Conservation (phyloP, 1,140 invertebrate genomes). For the Lerema accius region DNA sequence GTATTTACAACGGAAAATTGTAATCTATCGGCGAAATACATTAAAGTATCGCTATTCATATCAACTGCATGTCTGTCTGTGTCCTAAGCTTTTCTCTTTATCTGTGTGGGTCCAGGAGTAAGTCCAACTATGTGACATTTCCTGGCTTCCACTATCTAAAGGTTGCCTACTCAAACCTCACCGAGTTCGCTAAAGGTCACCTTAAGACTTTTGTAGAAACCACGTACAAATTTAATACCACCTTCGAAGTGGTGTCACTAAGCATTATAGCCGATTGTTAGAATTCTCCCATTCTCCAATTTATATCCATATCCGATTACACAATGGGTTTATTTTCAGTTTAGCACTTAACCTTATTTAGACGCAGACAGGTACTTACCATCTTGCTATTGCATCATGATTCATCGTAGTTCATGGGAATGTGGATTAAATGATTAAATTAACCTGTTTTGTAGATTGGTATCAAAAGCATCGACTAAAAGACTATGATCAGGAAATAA, state of each 20-base stretch:
- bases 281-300: constrained; percentile 30
- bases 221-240: constrained; percentile 63
- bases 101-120: constrained; percentile 59
- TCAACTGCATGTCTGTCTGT: constrained; percentile 20
- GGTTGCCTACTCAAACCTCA: constrained; percentile 60
- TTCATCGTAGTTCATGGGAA: not conserved
- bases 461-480: too few species aligned
- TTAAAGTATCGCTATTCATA: constrained; percentile 6
- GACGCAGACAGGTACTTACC: not conserved
- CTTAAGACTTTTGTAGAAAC: constrained; percentile 41
- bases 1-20: not conserved
- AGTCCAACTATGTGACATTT: constrained; percentile 80
- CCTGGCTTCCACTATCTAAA: constrained; percentile 71
- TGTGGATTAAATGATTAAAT: not conserved
- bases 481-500: too few species aligned
- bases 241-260: constrained; percentile 40
- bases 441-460: not conserved
- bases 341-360: constrained; percentile 22
- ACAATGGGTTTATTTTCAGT: constrained; percentile 31
- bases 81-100: constrained; percentile 49
- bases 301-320: constrained; percentile 34
- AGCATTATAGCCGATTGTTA: constrained; percentile 38
- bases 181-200: constrained; percentile 68
- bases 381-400: not conserved
- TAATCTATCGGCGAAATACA: too few species aligned